phyloP scores from a whole-genome alignment of 1,140 invertebrate species.

The Dendrolimus kikuchii region DNA sequence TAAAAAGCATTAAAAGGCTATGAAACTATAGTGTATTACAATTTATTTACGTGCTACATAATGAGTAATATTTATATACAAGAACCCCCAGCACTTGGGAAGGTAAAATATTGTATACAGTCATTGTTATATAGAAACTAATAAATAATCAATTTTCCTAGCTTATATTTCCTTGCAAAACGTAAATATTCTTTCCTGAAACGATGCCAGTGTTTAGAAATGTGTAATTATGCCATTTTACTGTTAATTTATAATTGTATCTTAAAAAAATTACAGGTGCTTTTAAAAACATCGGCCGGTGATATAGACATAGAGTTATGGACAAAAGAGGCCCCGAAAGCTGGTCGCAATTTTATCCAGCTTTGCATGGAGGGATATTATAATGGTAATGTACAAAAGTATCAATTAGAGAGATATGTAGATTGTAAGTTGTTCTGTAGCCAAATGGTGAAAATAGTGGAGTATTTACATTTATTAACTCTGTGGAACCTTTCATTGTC shows the following conservation, averaged over 20 bases:
- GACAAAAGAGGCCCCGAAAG: slow-evolving; percentile 96
- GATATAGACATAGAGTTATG: slow-evolving; percentile 99
- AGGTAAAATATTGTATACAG: slow-evolving; percentile 75
- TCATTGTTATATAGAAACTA: slow-evolving; percentile 5
- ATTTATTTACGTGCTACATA: slow-evolving; percentile 7
- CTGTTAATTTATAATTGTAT: not conserved
- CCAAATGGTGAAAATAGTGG: no score
- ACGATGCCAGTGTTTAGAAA: no score
- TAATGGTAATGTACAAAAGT: slow-evolving; percentile 72
- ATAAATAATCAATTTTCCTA: slow-evolving; percentile 11
- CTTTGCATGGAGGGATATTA: slow-evolving; percentile 98
- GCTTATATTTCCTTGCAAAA: not conserved
- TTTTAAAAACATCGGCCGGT: slow-evolving; percentile 93
- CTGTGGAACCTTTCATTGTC: no score
- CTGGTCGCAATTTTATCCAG: slow-evolving; percentile 97
- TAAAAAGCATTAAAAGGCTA: no score
- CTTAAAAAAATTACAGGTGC: slow-evolving; percentile 76
- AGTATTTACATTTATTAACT: no score
- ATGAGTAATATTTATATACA: slow-evolving; percentile 89
- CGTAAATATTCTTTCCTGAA: no score
- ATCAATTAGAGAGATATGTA: no score
- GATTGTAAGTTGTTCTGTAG: no score
- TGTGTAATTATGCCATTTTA: not conserved
- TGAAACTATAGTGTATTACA: no score
- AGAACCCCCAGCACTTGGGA: slow-evolving; percentile 94